These are phyloP conservation scores for Pocota personata DNA, from an alignment of 2,888 invertebrate genomes.

Conservation along the genomic window DNA sequence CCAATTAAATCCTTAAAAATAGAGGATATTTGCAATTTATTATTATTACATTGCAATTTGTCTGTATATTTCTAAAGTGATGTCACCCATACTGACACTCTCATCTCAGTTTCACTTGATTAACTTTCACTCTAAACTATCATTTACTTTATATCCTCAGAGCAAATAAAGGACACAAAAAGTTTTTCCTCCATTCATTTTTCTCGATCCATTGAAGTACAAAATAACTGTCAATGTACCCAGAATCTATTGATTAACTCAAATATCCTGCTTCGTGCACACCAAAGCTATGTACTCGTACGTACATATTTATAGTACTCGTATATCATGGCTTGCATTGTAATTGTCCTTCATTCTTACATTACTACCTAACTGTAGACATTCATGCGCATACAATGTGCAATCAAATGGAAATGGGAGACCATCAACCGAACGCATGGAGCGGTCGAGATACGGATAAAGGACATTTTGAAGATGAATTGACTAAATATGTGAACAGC, in stretches of 20 bases:
- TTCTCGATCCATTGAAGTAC: background rate
- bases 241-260: slow-evolving; percentile 55
- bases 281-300: too few relatives aligned
- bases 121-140: background rate
- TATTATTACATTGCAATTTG: too few relatives aligned
- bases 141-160: background rate
- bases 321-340: slow-evolving; percentile 37
- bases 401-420: slow-evolving; percentile 62
- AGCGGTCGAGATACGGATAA: slow-evolving; percentile 48
- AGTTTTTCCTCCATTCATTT: background rate
- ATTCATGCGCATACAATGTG: slow-evolving; percentile 49
- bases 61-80: too few relatives aligned
- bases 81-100: too few relatives aligned
- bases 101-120: background rate
- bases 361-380: background rate
- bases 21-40: too few relatives aligned
- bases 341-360: slow-evolving; percentile 44
- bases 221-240: slow-evolving; percentile 24
- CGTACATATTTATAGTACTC: too few relatives aligned
- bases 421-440: slow-evolving; percentile 55
- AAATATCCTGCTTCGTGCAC: slow-evolving; percentile 6
- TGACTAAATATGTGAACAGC: slow-evolving; percentile 49
- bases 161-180: background rate
- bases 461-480: slow-evolving; percentile 68
- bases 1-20: too few relatives aligned